Conservation (phyloP, 2,888 invertebrate species). For the Rotaria macrura region DNA sequence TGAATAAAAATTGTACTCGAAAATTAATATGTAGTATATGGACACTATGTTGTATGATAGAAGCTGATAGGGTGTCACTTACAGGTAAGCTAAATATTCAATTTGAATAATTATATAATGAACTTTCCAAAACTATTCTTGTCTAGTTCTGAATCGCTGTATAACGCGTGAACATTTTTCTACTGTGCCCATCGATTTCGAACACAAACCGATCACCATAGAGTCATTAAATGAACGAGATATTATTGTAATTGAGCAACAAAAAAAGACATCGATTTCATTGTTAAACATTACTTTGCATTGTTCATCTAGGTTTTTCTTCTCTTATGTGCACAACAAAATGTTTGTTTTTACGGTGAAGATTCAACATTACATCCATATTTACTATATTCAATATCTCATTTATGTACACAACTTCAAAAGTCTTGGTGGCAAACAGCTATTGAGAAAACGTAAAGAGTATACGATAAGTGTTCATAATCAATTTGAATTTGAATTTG, state of each 20-base stretch:
- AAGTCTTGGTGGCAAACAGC: neutral
- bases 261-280: no score
- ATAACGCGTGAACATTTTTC: neutral
- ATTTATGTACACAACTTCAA: neutral
- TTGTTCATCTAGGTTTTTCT: neutral
- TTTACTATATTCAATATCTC: neutral
- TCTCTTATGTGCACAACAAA: neutral
- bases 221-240: constrained; percentile 19
- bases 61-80: neutral
- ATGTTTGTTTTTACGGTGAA: neutral
- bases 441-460: neutral
- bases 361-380: neutral
- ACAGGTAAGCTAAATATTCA: neutral
- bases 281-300: no score
- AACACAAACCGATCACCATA: neutral
- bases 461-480: no score
- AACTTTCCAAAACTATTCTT: no score
- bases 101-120: no score
- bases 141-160: neutral
- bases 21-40: constrained; percentile 5
- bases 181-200: neutral
- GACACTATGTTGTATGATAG: neutral
- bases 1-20: neutral
- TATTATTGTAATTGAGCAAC: constrained; percentile 14
- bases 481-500: no score